Conservation (phyloP, 2,888 invertebrate species). For the Yponomeuta sedellus region DNA sequence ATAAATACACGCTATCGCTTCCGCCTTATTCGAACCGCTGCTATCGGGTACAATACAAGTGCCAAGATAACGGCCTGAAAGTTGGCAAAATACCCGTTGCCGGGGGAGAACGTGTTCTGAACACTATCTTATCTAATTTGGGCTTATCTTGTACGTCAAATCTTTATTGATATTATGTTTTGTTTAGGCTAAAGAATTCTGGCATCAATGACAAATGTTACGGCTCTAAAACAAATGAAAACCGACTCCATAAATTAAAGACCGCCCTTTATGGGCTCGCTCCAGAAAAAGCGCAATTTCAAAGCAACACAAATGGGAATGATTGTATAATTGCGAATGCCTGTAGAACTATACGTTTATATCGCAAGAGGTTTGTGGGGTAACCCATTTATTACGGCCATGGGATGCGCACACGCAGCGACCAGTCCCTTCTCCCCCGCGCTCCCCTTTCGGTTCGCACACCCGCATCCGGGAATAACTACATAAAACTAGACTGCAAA, state of each 20-base stretch:
- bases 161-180: constrained; percentile 1
- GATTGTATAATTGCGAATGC: constrained; percentile 2
- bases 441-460: constrained; percentile 37
- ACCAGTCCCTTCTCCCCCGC: constrained; percentile 48
- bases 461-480: constrained; percentile 57
- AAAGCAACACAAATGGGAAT: neutral
- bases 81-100: constrained; percentile 10
- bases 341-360: constrained; percentile 38
- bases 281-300: neutral
- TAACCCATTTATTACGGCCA: constrained; percentile 65
- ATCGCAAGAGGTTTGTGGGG: constrained; percentile 73
- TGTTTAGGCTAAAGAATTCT: neutral
- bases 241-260: neutral
- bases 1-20: constrained; percentile 14
- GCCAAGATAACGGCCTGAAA: constrained; percentile 9
- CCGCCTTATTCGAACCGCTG: constrained; percentile 15
- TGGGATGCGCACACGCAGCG: constrained; percentile 50
- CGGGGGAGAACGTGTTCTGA: neutral
- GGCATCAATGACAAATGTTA: neutral
- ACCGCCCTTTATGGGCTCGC: neutral
- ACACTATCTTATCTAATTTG: constrained; percentile 9
- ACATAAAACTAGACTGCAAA: constrained; percentile 25
- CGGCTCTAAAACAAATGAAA: neutral
- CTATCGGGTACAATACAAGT: constrained; percentile 17
- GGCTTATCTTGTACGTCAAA: constrained; percentile 6